Base-by-base conservation (phyloP, 2,797 vertebrate genomes). In the Nyctibius grandis region DNA sequence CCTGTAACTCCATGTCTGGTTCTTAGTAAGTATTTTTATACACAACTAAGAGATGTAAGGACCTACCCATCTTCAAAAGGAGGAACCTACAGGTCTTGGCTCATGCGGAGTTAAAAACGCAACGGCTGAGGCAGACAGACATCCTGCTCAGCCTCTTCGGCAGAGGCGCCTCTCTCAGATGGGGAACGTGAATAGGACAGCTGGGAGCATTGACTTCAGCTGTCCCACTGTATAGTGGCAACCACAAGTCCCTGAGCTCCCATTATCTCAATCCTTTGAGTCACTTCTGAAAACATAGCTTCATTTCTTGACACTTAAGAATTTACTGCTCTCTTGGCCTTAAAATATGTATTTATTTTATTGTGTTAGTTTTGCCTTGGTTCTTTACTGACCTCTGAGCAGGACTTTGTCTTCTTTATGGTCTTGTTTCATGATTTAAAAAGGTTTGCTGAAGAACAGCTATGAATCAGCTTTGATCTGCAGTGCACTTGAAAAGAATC, bases 41-140 rank as follows among this genome's bases (percentile, higher is more conserved):
- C 23, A 59, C 54, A 88, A 25, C 47, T 73, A 56, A 72, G 54
- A 92, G 85, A 65, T 38, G 6, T 40, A 65, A 78, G 61, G 51
- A 76, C 77, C 47, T 89, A 95, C 45, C 54, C 67, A 11, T 31
- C 78, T 96, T 95, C 86, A 96, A 92, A 97, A 94, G 90, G 33
- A 91, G 75, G 54, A 95, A 96, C 59, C 23, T 90, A 22, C 75
- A 59, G 28, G 18, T 70, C 84, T 92, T 92, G 67, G 85, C 67
- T 96, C 70, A 87, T 40, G 20, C 56, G 63, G 51, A 92, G 40
- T 87, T 67, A 87, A 85, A 94, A 94, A 68, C 2, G 23, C 38
- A 59, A 1, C 0, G n/a, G 28, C 50, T 94, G 92, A 73, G 42
- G 40, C 74, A 93, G 83, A 57, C 53, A 79, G 75, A 65, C 0